phyloP scores from a whole-genome alignment of 92 coral and sea anemone genomes.

The Zoanthus sociatus region DNA sequence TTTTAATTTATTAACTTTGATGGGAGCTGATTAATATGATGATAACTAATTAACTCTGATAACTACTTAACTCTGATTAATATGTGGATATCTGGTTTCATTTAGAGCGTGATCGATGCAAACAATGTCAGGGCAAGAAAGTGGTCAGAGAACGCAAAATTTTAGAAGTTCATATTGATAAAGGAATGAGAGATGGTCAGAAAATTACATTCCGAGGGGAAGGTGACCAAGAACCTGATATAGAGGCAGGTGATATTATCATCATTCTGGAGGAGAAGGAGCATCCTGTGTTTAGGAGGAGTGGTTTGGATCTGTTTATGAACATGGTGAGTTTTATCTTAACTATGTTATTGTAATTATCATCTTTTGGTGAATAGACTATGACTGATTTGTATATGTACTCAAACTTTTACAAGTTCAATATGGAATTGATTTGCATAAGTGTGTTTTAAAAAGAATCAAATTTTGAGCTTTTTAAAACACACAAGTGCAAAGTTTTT shows the following conservation, averaged over 20 bases:
- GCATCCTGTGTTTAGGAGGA: slow-evolving; percentile 79
- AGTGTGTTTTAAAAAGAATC: too few species aligned
- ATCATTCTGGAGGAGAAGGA: slow-evolving; percentile 88
- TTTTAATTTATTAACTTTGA: neutral
- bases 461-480: too few species aligned
- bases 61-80: too few species aligned
- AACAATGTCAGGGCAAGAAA: slow-evolving; percentile 87
- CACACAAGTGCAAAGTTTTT: too few species aligned
- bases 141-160: slow-evolving; percentile 90
- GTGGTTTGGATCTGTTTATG: slow-evolving; percentile 68
- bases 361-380: too few species aligned
- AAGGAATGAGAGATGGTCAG: slow-evolving; percentile 98
- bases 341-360: too few species aligned
- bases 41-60: too few species aligned
- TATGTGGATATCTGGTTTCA: neutral
- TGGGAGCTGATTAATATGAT: too few species aligned
- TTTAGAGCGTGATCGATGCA: slow-evolving; percentile 95
- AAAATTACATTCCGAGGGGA: slow-evolving; percentile 89
- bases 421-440: too few species aligned
- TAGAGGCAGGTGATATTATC: slow-evolving; percentile 90
- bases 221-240: slow-evolving; percentile 95
- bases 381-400: too few species aligned
- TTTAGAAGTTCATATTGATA: slow-evolving; percentile 90
- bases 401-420: too few species aligned
- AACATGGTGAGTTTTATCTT: slow-evolving; percentile 65